phyloP scores from a whole-genome alignment of 1,140 invertebrate genomes.

The Dinoponera quadriceps region DNA sequence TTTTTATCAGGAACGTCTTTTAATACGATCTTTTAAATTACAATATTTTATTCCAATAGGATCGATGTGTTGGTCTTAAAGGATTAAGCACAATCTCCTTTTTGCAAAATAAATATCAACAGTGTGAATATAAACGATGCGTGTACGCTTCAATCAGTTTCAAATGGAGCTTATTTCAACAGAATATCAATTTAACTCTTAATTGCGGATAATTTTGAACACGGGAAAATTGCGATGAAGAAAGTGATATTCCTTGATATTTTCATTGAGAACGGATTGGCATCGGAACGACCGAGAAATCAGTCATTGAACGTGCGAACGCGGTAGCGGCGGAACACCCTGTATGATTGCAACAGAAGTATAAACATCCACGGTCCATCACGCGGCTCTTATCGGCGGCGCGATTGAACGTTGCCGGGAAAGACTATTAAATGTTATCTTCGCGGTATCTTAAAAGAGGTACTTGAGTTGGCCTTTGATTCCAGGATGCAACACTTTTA shows the following conservation, averaged over 20 bases:
- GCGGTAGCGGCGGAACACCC: neutral
- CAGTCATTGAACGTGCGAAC: neutral
- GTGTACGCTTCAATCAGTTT: neutral
- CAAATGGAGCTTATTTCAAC: neutral
- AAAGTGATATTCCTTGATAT: neutral
- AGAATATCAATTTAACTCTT: too few relatives aligned
- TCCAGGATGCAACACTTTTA: constrained; percentile 85
- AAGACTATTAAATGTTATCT: constrained; percentile 31
- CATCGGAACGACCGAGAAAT: neutral
- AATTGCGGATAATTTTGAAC: too few relatives aligned
- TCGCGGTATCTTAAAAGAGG: constrained; percentile 25
- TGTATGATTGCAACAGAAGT: constrained; percentile 7
- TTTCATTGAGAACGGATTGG: neutral
- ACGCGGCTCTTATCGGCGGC: neutral
- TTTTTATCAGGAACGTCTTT: too few relatives aligned
- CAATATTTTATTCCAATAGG: too few relatives aligned
- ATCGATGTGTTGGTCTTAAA: too few relatives aligned
- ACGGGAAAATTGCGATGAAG: too few relatives aligned
- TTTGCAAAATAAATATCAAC: neutral
- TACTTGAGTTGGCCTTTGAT: constrained; percentile 78
- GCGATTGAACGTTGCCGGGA: neutral
- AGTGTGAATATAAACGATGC: too few relatives aligned
- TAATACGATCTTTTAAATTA: too few relatives aligned
- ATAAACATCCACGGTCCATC: neutral
- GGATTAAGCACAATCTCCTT: too few relatives aligned